phyloP scores from a whole-genome alignment of 1,140 invertebrate species.

The Drosophila watanabei region DNA sequence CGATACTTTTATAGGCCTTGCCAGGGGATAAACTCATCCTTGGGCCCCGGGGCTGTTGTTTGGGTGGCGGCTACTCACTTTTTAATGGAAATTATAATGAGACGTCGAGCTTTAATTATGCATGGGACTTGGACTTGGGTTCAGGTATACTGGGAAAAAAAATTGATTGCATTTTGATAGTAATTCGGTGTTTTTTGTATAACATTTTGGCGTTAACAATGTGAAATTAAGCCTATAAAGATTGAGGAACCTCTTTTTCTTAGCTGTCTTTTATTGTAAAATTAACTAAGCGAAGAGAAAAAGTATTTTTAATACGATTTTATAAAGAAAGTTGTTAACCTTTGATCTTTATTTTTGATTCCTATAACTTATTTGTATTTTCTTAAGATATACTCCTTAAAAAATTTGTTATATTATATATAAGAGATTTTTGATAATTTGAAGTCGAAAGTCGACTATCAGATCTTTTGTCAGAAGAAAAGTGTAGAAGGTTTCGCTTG shows the following conservation, averaged over 20 bases:
- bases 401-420: not conserved
- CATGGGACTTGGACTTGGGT: constrained; percentile 40
- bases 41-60: constrained; percentile 11
- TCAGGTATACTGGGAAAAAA: constrained; percentile 11
- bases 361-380: not conserved
- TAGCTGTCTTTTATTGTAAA: not conserved
- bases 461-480: not conserved
- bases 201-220: not conserved
- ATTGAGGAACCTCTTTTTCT: not conserved
- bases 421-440: not conserved
- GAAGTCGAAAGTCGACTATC: no score
- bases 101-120: constrained; percentile 75
- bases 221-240: not conserved
- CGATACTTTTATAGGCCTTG: constrained; percentile 14
- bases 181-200: not conserved
- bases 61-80: constrained; percentile 45
- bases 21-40: constrained; percentile 26
- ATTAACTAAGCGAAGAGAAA: not conserved
- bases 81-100: constrained; percentile 84
- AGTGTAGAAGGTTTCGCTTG: not conserved
- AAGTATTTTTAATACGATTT: not conserved
- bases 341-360: not conserved
- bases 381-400: not conserved
- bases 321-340: rapidly evolving
- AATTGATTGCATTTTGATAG: not conserved